A percentile compares a stretch with the other conserved stretches of the same genome.
Evolutionary conservation across 2,888 invertebrate genomes (phyloP).

Genomic region (Nephrotoma flavescens): DNA sequence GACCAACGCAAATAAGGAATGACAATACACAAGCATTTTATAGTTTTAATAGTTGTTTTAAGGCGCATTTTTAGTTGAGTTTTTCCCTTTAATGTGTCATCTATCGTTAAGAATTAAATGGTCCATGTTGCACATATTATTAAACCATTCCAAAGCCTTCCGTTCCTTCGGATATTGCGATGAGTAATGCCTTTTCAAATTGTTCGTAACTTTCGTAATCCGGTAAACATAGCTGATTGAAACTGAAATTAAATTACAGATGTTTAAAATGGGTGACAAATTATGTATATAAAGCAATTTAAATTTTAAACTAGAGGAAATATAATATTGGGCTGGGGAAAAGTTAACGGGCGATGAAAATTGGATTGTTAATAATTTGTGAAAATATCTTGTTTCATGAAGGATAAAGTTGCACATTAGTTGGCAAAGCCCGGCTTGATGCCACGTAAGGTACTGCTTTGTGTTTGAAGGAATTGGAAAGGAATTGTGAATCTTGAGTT

Average conservation of each 20-base stretch:
- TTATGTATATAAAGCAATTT: no score
- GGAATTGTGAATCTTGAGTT: no score
- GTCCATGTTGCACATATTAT: background rate
- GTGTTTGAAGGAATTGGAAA: no score
- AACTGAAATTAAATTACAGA: slow-evolving; percentile 41
- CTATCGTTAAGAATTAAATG: background rate
- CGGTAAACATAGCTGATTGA: slow-evolving; percentile 90
- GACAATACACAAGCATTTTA: background rate
- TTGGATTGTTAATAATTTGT: no score
- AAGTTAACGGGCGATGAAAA: no score
- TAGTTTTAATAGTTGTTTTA: background rate
- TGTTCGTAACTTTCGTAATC: slow-evolving; percentile 90
- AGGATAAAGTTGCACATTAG: no score
- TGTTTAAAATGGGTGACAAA: background rate
- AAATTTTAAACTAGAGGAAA: no score
- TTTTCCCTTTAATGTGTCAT: background rate
- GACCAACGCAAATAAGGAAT: background rate
- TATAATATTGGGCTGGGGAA: no score
- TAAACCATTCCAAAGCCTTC: slow-evolving; percentile 70
- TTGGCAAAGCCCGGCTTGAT: no score
- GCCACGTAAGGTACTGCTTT: no score
- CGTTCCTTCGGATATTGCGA: slow-evolving; percentile 90
- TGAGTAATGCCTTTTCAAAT: slow-evolving; percentile 74
- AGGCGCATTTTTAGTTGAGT: background rate
- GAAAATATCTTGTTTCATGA: no score